Evolutionary conservation across 2,888 invertebrate genomes (phyloP).

Genomic region (Alentia gelatinosa): DNA sequence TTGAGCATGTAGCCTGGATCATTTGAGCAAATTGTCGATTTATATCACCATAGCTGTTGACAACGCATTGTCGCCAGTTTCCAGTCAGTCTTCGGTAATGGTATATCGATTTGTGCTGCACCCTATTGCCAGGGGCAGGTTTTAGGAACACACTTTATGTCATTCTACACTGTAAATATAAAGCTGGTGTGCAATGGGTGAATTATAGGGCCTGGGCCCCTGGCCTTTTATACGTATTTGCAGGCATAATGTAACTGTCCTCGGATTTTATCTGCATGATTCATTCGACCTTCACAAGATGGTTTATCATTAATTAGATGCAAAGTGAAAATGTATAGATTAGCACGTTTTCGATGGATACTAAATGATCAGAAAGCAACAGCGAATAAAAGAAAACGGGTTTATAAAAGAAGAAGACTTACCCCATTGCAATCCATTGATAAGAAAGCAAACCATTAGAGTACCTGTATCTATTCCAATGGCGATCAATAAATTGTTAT

Average conservation of each 20-base stretch:
- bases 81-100: neutral
- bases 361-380: too few relatives aligned
- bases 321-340: too few relatives aligned
- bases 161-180: neutral
- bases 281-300: neutral
- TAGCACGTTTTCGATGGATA: too few relatives aligned
- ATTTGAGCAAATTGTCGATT: neutral
- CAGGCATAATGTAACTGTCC: neutral
- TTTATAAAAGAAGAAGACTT: too few relatives aligned
- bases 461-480: too few relatives aligned
- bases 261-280: neutral
- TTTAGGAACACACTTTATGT: neutral
- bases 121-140: neutral
- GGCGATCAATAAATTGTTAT: too few relatives aligned
- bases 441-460: too few relatives aligned
- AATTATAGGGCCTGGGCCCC: neutral
- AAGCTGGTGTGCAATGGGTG: neutral
- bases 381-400: too few relatives aligned
- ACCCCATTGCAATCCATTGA: too few relatives aligned
- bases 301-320: too few relatives aligned
- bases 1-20: neutral
- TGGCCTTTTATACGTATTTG: neutral
- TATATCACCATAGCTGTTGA: neutral
- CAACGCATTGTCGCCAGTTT: neutral
- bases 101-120: neutral